Evolutionary conservation across 2,113 vertebrate genomes (phyloP).

Genomic region (Brachionichthys hirsutus): DNA sequence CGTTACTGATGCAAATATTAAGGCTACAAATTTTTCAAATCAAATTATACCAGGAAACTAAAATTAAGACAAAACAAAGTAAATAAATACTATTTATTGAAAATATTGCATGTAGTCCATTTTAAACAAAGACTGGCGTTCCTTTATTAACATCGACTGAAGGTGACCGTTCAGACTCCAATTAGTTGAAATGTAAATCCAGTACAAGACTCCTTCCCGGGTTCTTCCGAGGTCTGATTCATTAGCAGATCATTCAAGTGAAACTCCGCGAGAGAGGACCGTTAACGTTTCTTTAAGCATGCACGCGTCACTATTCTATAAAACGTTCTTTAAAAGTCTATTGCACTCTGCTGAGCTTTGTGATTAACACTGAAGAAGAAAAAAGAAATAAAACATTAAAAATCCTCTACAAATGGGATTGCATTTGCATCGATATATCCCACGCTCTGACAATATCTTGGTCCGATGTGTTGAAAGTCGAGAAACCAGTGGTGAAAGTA

Average conservation of each 20-base stretch:
- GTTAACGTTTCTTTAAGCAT: slow-evolving; percentile 41
- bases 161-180: slow-evolving; percentile 41
- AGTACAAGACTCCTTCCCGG: slow-evolving; percentile 33
- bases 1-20: no score
- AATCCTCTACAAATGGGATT: slow-evolving; percentile 24
- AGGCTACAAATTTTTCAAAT: no score
- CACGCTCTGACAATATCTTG: slow-evolving; percentile 48
- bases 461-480: slow-evolving; percentile 43
- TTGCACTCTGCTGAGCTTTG: slow-evolving; percentile 67
- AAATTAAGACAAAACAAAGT: slow-evolving; percentile 40
- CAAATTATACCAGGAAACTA: background rate
- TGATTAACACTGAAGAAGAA: slow-evolving; percentile 50
- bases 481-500: slow-evolving; percentile 52
- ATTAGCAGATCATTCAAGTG: no score
- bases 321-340: slow-evolving; percentile 41
- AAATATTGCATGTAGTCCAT: slow-evolving; percentile 76
- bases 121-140: slow-evolving; percentile 62
- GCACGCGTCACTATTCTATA: slow-evolving; percentile 38
- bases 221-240: slow-evolving; percentile 40
- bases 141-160: slow-evolving; percentile 50
- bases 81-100: slow-evolving; percentile 84
- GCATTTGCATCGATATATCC: slow-evolving; percentile 21
- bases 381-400: slow-evolving; percentile 32
- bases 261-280: slow-evolving; percentile 13
- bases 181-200: slow-evolving; percentile 47